Percentiles rank a stretch among this genome's conserved stretches.
Conservation (phyloP, 2,888 invertebrate genomes). For the Germaria angustata region DNA sequence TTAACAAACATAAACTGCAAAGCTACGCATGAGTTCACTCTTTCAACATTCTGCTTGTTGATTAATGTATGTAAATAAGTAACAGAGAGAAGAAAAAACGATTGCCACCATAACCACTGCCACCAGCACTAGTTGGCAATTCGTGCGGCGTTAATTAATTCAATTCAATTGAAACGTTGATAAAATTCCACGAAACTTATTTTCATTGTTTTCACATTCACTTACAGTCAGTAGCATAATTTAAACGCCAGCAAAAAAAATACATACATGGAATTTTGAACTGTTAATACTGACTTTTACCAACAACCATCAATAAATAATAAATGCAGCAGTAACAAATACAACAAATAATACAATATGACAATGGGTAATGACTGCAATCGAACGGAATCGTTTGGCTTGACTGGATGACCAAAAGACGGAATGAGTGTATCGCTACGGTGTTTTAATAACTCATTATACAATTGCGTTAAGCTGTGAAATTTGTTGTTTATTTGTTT, state of each 20-base stretch:
- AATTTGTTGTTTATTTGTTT: slow-evolving; percentile 72
- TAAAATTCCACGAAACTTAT: slow-evolving; percentile 74
- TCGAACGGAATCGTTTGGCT: slow-evolving; percentile 29
- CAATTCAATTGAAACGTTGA: slow-evolving; percentile 72
- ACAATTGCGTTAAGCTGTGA: slow-evolving; percentile 79
- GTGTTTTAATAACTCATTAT: slow-evolving; percentile 71
- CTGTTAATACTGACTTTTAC: not conserved
- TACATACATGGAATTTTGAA: slow-evolving; percentile 1
- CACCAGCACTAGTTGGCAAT: slow-evolving; percentile 45
- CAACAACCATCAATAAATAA: not conserved
- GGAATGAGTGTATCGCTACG: slow-evolving; percentile 57
- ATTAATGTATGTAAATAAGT: slow-evolving; percentile 24
- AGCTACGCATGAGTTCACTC: not conserved
- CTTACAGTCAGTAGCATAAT: slow-evolving; percentile 32
- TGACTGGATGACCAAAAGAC: slow-evolving; percentile 29
- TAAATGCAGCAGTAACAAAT: slow-evolving; percentile 3
- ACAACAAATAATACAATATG: slow-evolving; percentile 28
- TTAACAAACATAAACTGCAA: too few relatives aligned
- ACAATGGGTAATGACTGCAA: slow-evolving; percentile 31
- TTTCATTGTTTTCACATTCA: slow-evolving; percentile 41
- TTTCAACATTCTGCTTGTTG: not conserved
- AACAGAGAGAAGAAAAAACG: not conserved
- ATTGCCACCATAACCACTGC: not conserved
- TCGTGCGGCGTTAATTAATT: slow-evolving; percentile 79
- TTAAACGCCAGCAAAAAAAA: slow-evolving; percentile 48